phyloP scores from a whole-genome alignment of 2,113 vertebrate genomes.

The Lophius piscatorius region DNA sequence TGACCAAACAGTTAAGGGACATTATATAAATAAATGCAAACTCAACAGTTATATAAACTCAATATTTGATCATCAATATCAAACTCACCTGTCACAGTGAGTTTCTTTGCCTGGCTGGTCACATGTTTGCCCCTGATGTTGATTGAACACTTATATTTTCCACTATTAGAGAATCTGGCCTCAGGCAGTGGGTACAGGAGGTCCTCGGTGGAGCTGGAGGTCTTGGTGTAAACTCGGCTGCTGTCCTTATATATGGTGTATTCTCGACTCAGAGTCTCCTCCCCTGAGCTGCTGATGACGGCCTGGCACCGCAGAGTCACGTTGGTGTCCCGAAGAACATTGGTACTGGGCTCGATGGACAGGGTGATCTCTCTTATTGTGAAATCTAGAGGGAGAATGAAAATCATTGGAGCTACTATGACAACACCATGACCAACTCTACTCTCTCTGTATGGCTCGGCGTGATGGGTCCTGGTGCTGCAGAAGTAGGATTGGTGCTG shows the following conservation, averaged over 20 bases:
- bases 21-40: too few species aligned
- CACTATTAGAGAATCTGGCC: conserved; percentile 58
- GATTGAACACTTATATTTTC: conserved; percentile 71
- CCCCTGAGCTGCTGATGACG: background rate
- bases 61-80: background rate
- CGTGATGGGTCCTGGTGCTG: too few species aligned
- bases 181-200: conserved; percentile 34
- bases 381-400: conserved; percentile 28
- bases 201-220: conserved; percentile 15
- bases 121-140: fast-evolving
- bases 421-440: background rate
- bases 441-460: too few species aligned
- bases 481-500: too few species aligned
- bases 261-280: conserved; percentile 3
- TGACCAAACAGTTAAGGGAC: too few species aligned
- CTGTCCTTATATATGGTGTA: conserved; percentile 69
- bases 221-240: conserved; percentile 30
- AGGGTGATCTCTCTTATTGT: conserved; percentile 45
- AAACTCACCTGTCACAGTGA: conserved; percentile 72
- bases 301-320: conserved; percentile 68
- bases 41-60: too few species aligned
- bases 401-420: background rate
- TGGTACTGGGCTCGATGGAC: conserved; percentile 48
- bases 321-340: conserved; percentile 57
- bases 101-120: conserved; percentile 7